Evolutionary conservation across 2,113 vertebrate species (phyloP).

Genomic region (Spea multiplicata): DNA sequence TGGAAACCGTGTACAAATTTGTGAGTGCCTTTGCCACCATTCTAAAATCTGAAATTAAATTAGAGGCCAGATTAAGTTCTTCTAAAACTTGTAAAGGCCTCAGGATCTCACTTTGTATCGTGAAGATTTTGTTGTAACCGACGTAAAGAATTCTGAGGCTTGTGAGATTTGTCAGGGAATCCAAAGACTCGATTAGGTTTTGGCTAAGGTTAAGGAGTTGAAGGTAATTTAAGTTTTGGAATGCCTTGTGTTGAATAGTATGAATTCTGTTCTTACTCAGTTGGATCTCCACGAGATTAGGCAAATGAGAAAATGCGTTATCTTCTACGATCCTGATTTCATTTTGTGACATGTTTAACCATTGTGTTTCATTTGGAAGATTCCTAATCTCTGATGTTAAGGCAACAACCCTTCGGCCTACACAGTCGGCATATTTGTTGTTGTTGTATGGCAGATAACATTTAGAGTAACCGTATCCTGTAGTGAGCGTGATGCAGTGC

Average conservation of each 20-base stretch:
- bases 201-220: conserved; percentile 41
- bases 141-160: conserved; percentile 37
- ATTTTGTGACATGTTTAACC: conserved; percentile 49
- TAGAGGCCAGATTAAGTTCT: conserved; percentile 43
- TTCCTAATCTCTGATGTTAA: conserved; percentile 15
- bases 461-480: conserved; percentile 27
- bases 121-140: conserved; percentile 32
- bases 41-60: conserved; percentile 36
- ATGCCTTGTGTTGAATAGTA: conserved; percentile 20
- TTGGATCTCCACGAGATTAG: conserved; percentile 24
- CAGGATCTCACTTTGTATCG: neutral
- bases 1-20: conserved; percentile 7
- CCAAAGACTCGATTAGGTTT: conserved; percentile 39
- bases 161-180: conserved; percentile 20
- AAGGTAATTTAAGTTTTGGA: conserved; percentile 33
- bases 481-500: neutral
- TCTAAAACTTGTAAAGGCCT: conserved; percentile 18
- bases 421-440: conserved; percentile 31
- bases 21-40: conserved; percentile 1
- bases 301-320: conserved; percentile 39
- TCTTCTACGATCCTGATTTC: neutral
- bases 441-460: conserved; percentile 31
- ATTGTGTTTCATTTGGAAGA: conserved; percentile 38
- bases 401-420: conserved; percentile 12
- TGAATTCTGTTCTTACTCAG: conserved; percentile 40